These are phyloP conservation scores for Ophioninae sp. DNA, from an alignment of 2,888 invertebrate genomes.

Conservation along the genomic window DNA sequence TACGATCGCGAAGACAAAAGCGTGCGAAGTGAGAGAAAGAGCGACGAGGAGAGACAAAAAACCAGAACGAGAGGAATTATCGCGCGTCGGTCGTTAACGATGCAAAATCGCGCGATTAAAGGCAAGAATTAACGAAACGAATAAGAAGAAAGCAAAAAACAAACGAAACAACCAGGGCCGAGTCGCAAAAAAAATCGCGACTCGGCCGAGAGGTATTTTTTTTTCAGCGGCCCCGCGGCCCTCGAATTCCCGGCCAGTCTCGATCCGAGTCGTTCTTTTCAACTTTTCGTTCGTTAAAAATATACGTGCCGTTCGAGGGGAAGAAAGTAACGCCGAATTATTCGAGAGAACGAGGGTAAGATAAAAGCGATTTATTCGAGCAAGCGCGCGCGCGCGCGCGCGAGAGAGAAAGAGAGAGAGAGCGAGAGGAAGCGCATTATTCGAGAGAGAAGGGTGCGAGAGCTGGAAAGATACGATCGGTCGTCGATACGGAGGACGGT, in stretches of 20 bases:
- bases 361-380: too few species aligned
- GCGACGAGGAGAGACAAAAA: background rate
- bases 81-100: slow-evolving; percentile 36
- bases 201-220: slow-evolving; percentile 36
- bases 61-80: slow-evolving; percentile 32
- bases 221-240: too few species aligned
- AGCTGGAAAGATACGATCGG: too few species aligned
- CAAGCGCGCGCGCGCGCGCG: too few species aligned
- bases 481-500: too few species aligned
- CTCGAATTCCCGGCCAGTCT: background rate
- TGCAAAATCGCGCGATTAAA: slow-evolving; percentile 37
- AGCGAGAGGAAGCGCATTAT: too few species aligned
- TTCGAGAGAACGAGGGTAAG: too few species aligned
- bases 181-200: slow-evolving; percentile 42
- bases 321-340: slow-evolving; percentile 1
- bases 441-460: too few species aligned
- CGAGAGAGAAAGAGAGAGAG: background rate
- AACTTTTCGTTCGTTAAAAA: slow-evolving; percentile 31
- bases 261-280: too few species aligned
- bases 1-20: slow-evolving; percentile 24
- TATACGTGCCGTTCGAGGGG: slow-evolving; percentile 1
- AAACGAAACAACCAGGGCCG: slow-evolving; percentile 26
- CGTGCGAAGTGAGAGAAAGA: background rate
- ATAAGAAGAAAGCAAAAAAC: slow-evolving; percentile 6
- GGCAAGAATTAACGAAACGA: too few species aligned